A percentile compares a stretch with the other conserved stretches of the same genome.
Conservation (phyloP, 2,113 vertebrate genomes). For the Oenanthe melanoleuca region DNA sequence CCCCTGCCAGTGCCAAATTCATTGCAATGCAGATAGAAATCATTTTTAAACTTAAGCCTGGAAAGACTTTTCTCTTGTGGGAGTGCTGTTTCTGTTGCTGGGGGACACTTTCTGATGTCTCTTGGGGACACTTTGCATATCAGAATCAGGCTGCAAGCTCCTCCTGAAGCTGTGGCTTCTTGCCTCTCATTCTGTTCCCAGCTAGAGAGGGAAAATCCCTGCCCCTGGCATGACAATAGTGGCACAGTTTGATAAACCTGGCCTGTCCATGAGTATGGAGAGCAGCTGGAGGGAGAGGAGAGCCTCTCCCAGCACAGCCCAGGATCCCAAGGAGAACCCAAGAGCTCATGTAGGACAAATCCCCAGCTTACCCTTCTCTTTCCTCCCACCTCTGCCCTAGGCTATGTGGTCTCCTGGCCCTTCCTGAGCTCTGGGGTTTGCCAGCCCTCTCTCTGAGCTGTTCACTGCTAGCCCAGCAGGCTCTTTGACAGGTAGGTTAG, state of each 20-base stretch:
- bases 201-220: background rate
- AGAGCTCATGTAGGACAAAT: background rate
- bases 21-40: constrained; percentile 30
- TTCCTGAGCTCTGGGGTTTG: background rate
- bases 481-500: background rate
- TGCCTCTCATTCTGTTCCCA: background rate
- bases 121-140: background rate
- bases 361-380: background rate
- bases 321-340: background rate
- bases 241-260: background rate
- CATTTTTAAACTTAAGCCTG: background rate
- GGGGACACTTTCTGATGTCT: background rate
- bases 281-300: background rate
- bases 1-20: constrained; percentile 17
- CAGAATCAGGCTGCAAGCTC: background rate
- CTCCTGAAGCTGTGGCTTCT: background rate
- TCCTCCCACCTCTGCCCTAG: background rate
- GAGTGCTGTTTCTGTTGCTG: background rate
- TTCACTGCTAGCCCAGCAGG: background rate
- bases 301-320: background rate
- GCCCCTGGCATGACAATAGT: background rate
- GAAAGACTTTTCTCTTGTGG: background rate
- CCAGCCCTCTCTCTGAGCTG: background rate
- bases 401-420: background rate
- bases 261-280: fast-evolving